Conservation (phyloP, 2,888 invertebrate species). For the Ernsta delagoae region DNA sequence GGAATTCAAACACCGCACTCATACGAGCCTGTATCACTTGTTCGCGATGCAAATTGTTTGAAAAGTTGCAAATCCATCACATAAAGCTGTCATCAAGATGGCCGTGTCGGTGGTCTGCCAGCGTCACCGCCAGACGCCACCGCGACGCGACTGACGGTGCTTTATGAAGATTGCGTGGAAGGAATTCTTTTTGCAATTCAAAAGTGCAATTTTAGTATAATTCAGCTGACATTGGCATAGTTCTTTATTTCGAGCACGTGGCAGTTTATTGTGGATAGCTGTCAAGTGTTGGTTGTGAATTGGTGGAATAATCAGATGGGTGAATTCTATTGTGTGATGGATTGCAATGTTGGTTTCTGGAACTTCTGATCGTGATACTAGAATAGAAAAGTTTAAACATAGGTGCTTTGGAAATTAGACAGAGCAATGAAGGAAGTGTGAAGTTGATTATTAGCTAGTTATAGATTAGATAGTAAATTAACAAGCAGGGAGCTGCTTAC, state of each 20-base stretch:
- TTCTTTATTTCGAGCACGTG: slow-evolving; percentile 30
- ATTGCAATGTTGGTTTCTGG: neutral
- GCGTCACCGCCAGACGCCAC: slow-evolving; percentile 17
- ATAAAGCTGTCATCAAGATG: too few relatives aligned
- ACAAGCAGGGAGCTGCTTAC: too few relatives aligned
- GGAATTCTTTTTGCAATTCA: slow-evolving; percentile 29
- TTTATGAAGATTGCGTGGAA: slow-evolving; percentile 31
- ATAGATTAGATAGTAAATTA: too few relatives aligned
- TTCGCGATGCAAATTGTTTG: too few relatives aligned
- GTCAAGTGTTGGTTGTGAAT: slow-evolving; percentile 10
- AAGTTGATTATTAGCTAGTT: too few relatives aligned
- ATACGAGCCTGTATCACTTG: too few relatives aligned
- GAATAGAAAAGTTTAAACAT: too few relatives aligned
- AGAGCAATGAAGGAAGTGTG: too few relatives aligned
- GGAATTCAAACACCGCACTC: too few relatives aligned
- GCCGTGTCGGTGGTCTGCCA: slow-evolving; percentile 2
- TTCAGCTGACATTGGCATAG: slow-evolving; percentile 20
- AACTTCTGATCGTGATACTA: neutral
- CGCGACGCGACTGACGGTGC: slow-evolving; percentile 16
- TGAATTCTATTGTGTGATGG: neutral
- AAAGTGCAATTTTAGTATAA: slow-evolving; percentile 24
- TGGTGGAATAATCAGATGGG: neutral
- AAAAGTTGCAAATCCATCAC: too few relatives aligned
- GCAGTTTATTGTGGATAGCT: slow-evolving; percentile 10
- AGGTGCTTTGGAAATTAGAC: too few relatives aligned